phyloP scores from a whole-genome alignment of 2,113 vertebrate species.

The Corapipo altera region DNA sequence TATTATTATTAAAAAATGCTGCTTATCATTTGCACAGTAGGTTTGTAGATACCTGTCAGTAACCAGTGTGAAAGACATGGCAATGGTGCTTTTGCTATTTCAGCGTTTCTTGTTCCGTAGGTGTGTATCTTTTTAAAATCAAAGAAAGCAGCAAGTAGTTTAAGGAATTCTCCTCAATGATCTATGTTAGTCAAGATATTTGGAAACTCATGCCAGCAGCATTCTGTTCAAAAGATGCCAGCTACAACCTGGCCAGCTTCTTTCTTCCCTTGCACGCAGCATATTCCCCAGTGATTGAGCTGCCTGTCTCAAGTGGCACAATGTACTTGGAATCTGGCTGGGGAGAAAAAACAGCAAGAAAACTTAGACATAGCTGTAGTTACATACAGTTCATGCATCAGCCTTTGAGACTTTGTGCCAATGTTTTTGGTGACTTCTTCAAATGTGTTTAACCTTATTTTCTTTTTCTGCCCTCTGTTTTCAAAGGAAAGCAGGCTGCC shows the following conservation, averaged over 20 bases:
- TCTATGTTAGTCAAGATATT: not conserved
- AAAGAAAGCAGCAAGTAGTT: not conserved
- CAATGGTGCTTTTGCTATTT: not conserved
- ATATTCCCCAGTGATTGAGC: not conserved
- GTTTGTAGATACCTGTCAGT: not conserved
- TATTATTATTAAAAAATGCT: slow-evolving; percentile 20
- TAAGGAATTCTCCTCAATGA: not conserved
- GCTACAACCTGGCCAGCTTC: not conserved
- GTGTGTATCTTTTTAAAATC: not conserved
- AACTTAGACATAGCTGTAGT: not conserved
- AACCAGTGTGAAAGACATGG: not conserved
- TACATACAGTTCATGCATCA: not conserved
- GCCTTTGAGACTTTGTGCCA: not conserved
- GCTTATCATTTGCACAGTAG: not conserved
- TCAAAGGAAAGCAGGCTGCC: not conserved
- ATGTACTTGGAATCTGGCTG: not conserved
- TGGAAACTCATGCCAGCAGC: not conserved
- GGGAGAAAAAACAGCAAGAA: not conserved
- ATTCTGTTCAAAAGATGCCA: not conserved
- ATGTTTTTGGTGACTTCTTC: not conserved
- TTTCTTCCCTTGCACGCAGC: not conserved
- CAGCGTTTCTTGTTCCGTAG: not conserved
- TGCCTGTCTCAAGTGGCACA: not conserved
- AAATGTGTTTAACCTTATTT: not conserved
- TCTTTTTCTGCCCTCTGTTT: not conserved